These are phyloP conservation scores for Periophthalmodon schlosseri DNA, from an alignment of 2,113 vertebrate species.

Conservation along the genomic window DNA sequence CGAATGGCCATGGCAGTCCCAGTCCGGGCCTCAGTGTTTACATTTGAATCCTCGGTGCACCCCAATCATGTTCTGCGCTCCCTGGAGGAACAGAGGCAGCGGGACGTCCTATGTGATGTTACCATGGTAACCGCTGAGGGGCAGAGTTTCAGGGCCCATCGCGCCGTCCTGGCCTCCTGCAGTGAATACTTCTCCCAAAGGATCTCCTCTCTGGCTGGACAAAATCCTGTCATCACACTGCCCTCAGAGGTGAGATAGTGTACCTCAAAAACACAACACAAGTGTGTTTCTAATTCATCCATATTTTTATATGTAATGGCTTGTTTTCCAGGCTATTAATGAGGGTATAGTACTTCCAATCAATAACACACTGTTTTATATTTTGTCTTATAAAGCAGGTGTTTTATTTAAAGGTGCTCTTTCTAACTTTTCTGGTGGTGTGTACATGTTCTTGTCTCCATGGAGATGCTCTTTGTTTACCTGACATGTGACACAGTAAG, in stretches of 20 bases:
- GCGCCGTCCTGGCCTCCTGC: conserved; percentile 88
- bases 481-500: too few species aligned
- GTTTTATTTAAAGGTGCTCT: too few species aligned
- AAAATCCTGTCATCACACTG: conserved; percentile 79
- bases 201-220: conserved; percentile 73
- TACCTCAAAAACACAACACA: background rate
- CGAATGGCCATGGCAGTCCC: conserved; percentile 60
- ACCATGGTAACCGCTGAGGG: conserved; percentile 85
- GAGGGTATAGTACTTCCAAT: too few species aligned
- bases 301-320: too few species aligned
- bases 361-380: background rate
- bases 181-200: conserved; percentile 87
- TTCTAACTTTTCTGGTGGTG: too few species aligned
- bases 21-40: conserved; percentile 72
- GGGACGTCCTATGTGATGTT: conserved; percentile 79
- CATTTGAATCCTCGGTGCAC: conserved; percentile 78
- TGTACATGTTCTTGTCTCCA: too few species aligned
- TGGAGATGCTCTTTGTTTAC: too few species aligned
- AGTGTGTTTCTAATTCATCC: background rate
- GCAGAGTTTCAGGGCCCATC: conserved; percentile 88
- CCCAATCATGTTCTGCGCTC: conserved; percentile 70
- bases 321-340: background rate
- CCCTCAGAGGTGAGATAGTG: conserved; percentile 85
- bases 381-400: background rate
- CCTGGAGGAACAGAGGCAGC: conserved; percentile 77